Percentiles rank a stretch among this genome's conserved stretches.
Conservation (phyloP, 53 echinoderm and acorn worm genomes). For the Hippasteria phrygiana region DNA sequence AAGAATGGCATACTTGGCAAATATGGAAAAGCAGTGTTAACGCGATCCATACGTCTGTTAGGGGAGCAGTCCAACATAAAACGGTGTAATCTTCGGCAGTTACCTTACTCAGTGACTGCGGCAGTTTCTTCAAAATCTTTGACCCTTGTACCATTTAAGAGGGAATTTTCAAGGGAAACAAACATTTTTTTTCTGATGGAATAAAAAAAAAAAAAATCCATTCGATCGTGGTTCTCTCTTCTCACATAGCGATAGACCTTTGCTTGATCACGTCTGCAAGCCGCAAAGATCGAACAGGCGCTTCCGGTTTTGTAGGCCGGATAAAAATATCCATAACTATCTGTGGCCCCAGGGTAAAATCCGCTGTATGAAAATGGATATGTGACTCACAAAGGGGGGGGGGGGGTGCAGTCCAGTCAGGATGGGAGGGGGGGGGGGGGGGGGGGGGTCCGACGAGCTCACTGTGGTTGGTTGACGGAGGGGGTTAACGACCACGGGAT, state of each 20-base stretch:
- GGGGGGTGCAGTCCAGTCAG: background rate
- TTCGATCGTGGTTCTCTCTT: background rate
- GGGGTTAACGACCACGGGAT: background rate
- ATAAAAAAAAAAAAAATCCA: background rate
- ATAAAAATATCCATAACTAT: background rate
- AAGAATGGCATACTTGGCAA: no score
- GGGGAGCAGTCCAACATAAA: no score
- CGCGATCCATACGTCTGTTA: no score
- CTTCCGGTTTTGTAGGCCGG: slow-evolving; percentile 25
- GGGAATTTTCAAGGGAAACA: no score
- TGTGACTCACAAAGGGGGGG: background rate
- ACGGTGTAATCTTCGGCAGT: no score
- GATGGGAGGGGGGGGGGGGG: background rate
- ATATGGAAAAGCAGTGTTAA: no score
- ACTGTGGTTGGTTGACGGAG: slow-evolving; percentile 16
- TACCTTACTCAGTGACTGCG: no score
- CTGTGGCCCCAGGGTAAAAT: background rate
- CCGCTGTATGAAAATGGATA: background rate
- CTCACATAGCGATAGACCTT: background rate
- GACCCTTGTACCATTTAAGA: no score
- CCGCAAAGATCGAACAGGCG: background rate
- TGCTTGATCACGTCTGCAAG: slow-evolving; percentile 31
- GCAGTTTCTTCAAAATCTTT: no score
- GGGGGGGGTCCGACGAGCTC: background rate
- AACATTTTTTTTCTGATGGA: background rate